Base-by-base conservation (phyloP, 30 jellyfish, hydroid and myxozoan genomes). In the Cassiopea andromeda region DNA sequence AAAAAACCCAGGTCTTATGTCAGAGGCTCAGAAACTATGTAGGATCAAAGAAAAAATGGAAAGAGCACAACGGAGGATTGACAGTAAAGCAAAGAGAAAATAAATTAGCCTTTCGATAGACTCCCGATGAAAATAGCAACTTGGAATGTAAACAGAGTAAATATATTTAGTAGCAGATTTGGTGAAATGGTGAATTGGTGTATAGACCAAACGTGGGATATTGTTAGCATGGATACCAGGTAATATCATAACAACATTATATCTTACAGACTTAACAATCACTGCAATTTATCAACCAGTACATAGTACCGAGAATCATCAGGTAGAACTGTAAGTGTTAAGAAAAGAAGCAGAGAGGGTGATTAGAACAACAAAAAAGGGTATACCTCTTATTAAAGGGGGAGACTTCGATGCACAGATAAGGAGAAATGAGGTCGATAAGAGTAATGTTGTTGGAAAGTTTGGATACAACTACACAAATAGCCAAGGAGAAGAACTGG, bases 401-500 rank as follows among this genome's bases (percentile, higher is more conserved):
- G 75, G 75, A 66, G 75, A 66, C 75, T 66, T 66, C 14, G 0
- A 0, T 66, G 75, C 75, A 66, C 75, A 66, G 75, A 66, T 66
- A 66, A 1, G 75, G 0, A 66, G 75, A 66, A 66, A 66, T 66
- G 45, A 19, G 75, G 0, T 66, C 0, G 75, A 66, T 4, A 19
- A 66, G 0, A 66, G 19, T 66, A 15, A 66, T 66, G 75, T 19
- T 4, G 75, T 66, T 0, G 75, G 19, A 19, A 7, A 66, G 75
- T 66, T 66, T 7, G 75, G 75, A 0, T 66, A 66, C 19, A 66
- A 66, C 0, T 66, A 66, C 45, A 66, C 75, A 66, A 66, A 66
- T 66, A 19, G 75, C 75, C 75, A 66, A 66, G 75, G 75, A 66
- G 75, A 66, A 66, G 75, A 66, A 66, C 75, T 66, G 75, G 19